Percentiles rank a stretch among this genome's conserved stretches.
These are phyloP conservation scores for Alfaro cultratus DNA, from an alignment of 2,797 vertebrate genomes.

Conservation along the genomic window DNA sequence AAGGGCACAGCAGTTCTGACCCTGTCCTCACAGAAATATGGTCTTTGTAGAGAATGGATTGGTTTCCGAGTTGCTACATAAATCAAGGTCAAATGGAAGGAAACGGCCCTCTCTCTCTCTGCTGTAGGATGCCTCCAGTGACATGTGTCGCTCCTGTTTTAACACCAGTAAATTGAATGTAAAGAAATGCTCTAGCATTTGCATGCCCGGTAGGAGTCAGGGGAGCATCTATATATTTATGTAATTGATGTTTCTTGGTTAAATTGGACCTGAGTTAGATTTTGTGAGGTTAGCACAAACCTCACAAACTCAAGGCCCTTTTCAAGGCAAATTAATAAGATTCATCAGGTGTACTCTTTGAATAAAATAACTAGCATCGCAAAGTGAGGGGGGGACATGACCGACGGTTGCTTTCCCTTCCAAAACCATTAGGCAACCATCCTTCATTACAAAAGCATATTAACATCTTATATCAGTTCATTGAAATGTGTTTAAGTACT, in stretches of 20 bases:
- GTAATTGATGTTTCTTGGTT: slow-evolving; percentile 49
- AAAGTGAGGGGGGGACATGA: slow-evolving; percentile 27
- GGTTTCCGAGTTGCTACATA: slow-evolving; percentile 37
- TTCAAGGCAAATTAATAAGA: slow-evolving; percentile 40
- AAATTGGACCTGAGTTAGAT: slow-evolving; percentile 38
- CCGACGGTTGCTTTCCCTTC: slow-evolving; percentile 49
- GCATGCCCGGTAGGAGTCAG: slow-evolving; percentile 4
- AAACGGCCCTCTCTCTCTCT: slow-evolving; percentile 25
- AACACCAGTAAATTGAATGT: slow-evolving; percentile 10
- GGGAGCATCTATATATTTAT: slow-evolving; percentile 34
- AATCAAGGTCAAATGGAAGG: slow-evolving; percentile 54
- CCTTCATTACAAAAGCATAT: slow-evolving; percentile 55
- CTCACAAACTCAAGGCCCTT: slow-evolving; percentile 45
- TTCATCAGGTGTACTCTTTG: slow-evolving; percentile 37
- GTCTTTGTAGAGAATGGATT: slow-evolving; percentile 34
- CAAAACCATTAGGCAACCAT: slow-evolving; percentile 51
- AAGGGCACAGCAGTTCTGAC: slow-evolving; percentile 18
- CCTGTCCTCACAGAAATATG: slow-evolving; percentile 44
- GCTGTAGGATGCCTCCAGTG: slow-evolving; percentile 14
- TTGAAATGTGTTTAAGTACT: slow-evolving; percentile 63
- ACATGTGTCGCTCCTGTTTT: slow-evolving; percentile 35
- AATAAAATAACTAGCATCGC: slow-evolving; percentile 17
- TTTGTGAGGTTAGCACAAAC: slow-evolving; percentile 40
- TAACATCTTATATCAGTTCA: slow-evolving; percentile 56
- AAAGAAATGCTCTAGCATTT: slow-evolving; percentile 36